Evolutionary conservation across 2,888 invertebrate genomes (phyloP), one percentile per base, ranked within the genome.

Genomic region (Drosophila tanythrix): DNA sequence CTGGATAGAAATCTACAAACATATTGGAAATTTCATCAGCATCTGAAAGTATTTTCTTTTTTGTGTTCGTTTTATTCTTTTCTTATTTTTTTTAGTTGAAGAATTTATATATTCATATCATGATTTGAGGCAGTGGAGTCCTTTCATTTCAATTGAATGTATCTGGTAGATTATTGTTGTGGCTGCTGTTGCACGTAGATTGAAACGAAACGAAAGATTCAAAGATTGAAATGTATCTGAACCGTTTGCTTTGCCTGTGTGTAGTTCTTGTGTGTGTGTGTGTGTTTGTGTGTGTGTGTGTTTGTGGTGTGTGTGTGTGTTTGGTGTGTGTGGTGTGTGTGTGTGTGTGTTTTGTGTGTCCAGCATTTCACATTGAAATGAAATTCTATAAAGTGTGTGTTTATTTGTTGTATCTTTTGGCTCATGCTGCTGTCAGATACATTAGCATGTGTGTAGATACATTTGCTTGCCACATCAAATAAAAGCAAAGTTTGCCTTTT

Each of bases 91-190:
- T 38, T 31, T 33, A 27, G 25, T 35, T 61, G 48, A n/a, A n/a
- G 57, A 33, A 74, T 79, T 85, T 55, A 82, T 53, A 74, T 85
- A 85, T 85, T 88, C 85, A 83, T 88, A 85, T 82, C 85, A 88
- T 81, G 86, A 77, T 83, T 74, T 72, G 59, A 53, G 65, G 67
- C 70, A 70, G 81, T 60, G 81, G 4, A 29, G 38, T 85, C 88
- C 86, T 81, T 88, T 85, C 79, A 65, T 76, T 83, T 85, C 83
- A 88, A 85, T 88, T 85, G 85, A 85, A 85, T 85, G 85, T 86
- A 85, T 79, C 82, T 80, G 65, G 53, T 57, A 70, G 79, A 79
- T 76, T 69, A 58, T 74, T 38, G 15, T 27, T 53, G 51, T n/a
- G 58, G 57, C 31, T 74, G 74, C 36, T 65, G 76, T 65, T 67